Conservation (phyloP, 2,797 vertebrate genomes). For the Percopsis omiscomaycus region DNA sequence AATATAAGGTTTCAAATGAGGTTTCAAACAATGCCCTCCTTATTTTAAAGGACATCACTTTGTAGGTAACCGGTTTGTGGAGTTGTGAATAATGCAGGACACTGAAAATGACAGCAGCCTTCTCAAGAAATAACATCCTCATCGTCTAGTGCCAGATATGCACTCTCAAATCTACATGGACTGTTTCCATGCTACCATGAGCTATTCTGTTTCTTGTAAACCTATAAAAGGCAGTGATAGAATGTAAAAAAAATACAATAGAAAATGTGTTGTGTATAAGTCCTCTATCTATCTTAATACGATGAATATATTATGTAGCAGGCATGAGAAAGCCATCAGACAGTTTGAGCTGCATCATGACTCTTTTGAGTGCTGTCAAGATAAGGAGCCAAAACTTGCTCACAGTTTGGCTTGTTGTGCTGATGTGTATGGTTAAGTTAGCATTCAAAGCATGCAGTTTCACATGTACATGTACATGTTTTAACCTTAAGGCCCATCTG, state of each 20-base stretch:
- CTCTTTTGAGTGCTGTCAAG: neutral
- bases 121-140: conserved; percentile 14
- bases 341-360: neutral
- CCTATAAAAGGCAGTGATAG: conserved; percentile 19
- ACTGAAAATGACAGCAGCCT: conserved; percentile 36
- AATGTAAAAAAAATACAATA: no score
- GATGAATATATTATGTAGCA: no score
- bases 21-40: conserved; percentile 43
- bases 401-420: conserved; percentile 38
- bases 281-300: no score
- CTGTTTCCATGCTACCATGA: conserved; percentile 26
- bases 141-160: conserved; percentile 1
- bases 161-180: conserved; percentile 20
- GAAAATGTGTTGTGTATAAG: no score
- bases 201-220: conserved; percentile 15
- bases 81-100: conserved; percentile 43
- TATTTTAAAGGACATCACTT: conserved; percentile 40
- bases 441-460: conserved; percentile 25
- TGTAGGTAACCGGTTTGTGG: conserved; percentile 23
- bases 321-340: neutral
- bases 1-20: conserved; percentile 39
- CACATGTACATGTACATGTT: conserved; percentile 41
- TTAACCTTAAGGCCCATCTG: conserved; percentile 39
- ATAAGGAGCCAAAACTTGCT: conserved; percentile 26
- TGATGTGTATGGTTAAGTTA: conserved; percentile 11